Evolutionary conservation across 2,888 invertebrate genomes (phyloP), one percentile per base, ranked within the genome.

Genomic region (Hyalella azteca): DNA sequence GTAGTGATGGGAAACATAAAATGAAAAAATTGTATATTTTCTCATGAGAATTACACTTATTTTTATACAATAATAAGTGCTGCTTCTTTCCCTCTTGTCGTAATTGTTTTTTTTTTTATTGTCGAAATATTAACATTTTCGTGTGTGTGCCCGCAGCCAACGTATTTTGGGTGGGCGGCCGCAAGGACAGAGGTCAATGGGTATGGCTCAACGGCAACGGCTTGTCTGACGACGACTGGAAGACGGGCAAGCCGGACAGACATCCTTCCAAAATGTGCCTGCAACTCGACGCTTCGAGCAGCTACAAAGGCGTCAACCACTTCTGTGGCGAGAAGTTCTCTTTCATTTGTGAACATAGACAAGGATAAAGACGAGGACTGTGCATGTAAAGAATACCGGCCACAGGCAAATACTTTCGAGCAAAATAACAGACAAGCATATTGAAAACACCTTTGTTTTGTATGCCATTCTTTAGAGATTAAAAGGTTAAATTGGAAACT

Each of bases 291-390:
- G 76, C 75, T 29, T 73, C 77, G 59, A 78, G 78, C 19, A 79
- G 79, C 22, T 83, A 83, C 39, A 45, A 41, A 26, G 83, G 77
- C 36, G 77, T 45, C 32, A 81, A 81, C 49, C 79, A 48, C 66
- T 83, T 79, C 80, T 83, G 83, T 78, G 83, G 83, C n/a, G 83
- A 81, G 59, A 83, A 83, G 49, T 80, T 77, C 49, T 77, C 83
- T 11, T 83, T 83, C 78, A 66, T 83, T 19, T 83, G 83, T 29
- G 83, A 81, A 29, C 45, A 73, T n/a, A n/a, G n/a, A n/a, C n/a
- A n/a, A 45, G 45, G 45, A 45, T 9, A 45, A 45, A 15, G 45
- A 45, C 9, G 45, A 45, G 45, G 45, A 45, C 45, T 11, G 45
- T 15, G 15, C 45, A 45, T 9, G 15, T 45, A 45, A 9, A 9